Conservation (phyloP, 2,888 invertebrate species). For the Arrhopalites spinosus region DNA sequence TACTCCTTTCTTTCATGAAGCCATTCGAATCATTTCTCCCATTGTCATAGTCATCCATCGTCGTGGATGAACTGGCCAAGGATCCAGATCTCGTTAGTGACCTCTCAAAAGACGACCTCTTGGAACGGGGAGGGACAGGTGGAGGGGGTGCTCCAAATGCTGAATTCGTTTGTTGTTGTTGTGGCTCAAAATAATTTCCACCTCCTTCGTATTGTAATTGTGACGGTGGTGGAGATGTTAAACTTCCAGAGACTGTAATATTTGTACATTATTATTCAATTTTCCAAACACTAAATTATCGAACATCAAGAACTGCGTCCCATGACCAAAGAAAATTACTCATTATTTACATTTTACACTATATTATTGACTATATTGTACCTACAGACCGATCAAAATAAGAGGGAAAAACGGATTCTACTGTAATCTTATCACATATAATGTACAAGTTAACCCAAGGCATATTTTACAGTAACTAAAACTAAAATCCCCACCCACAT, state of each 20-base stretch:
- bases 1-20: neutral
- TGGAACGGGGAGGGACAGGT: conserved; percentile 54
- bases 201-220: conserved; percentile 5
- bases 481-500: too few species aligned
- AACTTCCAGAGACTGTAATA: conserved; percentile 24
- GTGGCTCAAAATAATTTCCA: conserved; percentile 17
- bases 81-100: neutral
- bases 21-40: neutral
- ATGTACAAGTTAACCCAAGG: too few species aligned
- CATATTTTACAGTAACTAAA: too few species aligned
- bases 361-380: too few species aligned
- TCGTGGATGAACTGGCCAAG: neutral
- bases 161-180: neutral
- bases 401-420: too few species aligned
- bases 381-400: too few species aligned
- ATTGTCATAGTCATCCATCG: conserved; percentile 6
- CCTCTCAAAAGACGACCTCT: conserved; percentile 38
- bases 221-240: conserved; percentile 13
- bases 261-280: too few species aligned
- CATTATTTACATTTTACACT: too few species aligned
- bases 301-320: too few species aligned
- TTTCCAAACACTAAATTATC: too few species aligned
- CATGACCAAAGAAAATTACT: too few species aligned
- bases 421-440: too few species aligned
- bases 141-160: conserved; percentile 41